Conservation (phyloP, 2,797 vertebrate species). For the Lacerta agilis region DNA sequence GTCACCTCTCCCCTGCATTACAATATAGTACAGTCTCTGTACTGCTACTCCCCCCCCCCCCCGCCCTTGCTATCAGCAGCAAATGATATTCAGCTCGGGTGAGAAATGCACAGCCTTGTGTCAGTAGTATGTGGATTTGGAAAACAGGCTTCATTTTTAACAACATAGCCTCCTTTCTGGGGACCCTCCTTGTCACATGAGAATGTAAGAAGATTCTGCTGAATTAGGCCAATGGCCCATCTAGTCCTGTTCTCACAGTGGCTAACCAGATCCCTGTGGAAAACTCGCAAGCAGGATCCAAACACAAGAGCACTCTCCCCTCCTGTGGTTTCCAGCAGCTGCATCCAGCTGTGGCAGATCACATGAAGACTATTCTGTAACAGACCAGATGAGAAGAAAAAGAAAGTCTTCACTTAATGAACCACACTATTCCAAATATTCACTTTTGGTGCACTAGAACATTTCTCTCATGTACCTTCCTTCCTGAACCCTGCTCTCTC, state of each 20-base stretch:
- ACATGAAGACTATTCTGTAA: slow-evolving; percentile 33
- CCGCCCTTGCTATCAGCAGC: not conserved
- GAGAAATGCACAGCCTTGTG: not conserved
- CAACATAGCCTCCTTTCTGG: not conserved
- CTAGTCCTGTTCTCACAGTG: too few species aligned
- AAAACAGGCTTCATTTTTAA: slow-evolving; percentile 25
- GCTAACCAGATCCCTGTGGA: too few species aligned
- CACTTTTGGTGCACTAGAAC: not conserved
- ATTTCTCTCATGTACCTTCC: not conserved
- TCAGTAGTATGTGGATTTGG: not conserved
- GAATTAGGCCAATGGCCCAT: too few species aligned
- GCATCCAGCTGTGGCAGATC: too few species aligned
- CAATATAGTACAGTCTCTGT: not conserved
- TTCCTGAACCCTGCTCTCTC: slow-evolving; percentile 14
- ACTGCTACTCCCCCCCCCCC: not conserved
- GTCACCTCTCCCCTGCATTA: not conserved
- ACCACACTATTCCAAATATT: slow-evolving; percentile 30
- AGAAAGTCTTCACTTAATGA: not conserved
- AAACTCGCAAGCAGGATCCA: too few species aligned
- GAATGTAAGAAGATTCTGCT: too few species aligned
- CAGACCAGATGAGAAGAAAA: not conserved
- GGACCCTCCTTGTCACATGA: not conserved
- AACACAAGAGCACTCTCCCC: too few species aligned
- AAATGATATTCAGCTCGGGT: not conserved
- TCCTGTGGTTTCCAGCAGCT: too few species aligned